Percentiles rank a stretch among this genome's conserved stretches.
These are phyloP conservation scores for Etia nguti DNA, from an alignment of 2,113 vertebrate genomes.

Conservation along the genomic window DNA sequence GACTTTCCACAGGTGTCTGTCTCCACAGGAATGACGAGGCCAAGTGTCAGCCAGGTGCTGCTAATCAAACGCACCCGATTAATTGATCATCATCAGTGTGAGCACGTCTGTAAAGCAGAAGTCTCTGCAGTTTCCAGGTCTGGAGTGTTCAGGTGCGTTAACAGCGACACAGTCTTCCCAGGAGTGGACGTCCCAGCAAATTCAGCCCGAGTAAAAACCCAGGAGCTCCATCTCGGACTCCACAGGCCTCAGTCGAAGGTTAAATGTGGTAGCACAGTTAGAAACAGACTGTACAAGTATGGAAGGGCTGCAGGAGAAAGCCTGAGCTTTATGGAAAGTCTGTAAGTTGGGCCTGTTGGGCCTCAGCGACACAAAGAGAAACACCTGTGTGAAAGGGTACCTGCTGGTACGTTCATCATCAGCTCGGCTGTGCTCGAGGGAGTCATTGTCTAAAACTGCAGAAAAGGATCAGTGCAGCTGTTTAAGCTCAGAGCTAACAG, in stretches of 20 bases:
- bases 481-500: not conserved
- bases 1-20: not conserved
- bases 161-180: fast-evolving
- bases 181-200: not conserved
- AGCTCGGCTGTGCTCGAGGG: fast-evolving
- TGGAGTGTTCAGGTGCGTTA: not conserved
- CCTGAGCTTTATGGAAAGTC: too few relatives aligned
- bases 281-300: not conserved
- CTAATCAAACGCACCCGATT: not conserved
- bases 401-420: not conserved
- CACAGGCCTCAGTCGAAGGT: not conserved
- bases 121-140: not conserved
- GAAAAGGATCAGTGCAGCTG: not conserved
- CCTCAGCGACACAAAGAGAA: not conserved
- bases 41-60: not conserved
- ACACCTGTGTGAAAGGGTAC: not conserved
- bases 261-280: not conserved
- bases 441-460: not conserved
- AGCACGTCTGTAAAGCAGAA: not conserved
- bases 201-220: not conserved
- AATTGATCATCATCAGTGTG: not conserved
- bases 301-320: not conserved
- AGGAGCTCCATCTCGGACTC: not conserved
- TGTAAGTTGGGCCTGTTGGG: too few relatives aligned
- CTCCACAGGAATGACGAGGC: not conserved